phyloP scores from a whole-genome alignment of 2,888 invertebrate genomes.

The Acronicta psi region DNA sequence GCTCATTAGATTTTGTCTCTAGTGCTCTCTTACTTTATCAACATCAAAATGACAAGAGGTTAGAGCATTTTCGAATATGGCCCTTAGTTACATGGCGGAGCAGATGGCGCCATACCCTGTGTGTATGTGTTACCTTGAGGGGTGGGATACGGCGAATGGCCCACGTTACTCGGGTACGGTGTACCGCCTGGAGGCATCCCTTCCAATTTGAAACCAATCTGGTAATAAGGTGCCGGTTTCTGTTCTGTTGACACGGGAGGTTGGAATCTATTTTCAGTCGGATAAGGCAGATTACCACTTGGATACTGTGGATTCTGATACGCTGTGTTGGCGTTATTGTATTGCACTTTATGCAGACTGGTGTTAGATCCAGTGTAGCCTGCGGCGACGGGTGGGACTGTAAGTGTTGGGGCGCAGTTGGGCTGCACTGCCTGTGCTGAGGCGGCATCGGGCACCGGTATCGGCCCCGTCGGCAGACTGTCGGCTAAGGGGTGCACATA shows the following conservation, averaged over 20 bases:
- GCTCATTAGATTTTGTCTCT: too few species aligned
- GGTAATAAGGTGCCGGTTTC: constrained; percentile 12
- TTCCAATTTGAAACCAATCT: constrained; percentile 36
- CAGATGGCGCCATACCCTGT: constrained; percentile 26
- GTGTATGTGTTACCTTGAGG: constrained; percentile 13
- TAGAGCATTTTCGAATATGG: too few species aligned
- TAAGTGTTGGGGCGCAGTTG: constrained; percentile 4
- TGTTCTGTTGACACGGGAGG: constrained; percentile 27
- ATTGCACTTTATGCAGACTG: constrained; percentile 30
- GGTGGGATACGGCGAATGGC: constrained; percentile 12
- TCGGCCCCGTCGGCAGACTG: constrained; percentile 65
- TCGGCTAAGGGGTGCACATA: constrained; percentile 70
- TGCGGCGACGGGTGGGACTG: constrained; percentile 19
- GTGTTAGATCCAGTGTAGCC: constrained; percentile 21
- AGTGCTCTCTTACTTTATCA: too few species aligned
- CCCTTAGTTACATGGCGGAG: constrained; percentile 34
- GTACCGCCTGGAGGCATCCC: background rate
- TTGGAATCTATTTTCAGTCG: constrained; percentile 14
- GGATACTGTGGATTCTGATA: constrained; percentile 39
- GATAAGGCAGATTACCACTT: constrained; percentile 14
- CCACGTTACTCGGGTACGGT: constrained; percentile 6
- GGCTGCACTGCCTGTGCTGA: too few species aligned
- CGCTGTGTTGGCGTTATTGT: constrained; percentile 8
- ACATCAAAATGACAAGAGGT: too few species aligned
- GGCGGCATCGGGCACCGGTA: constrained; percentile 54